phyloP scores from a whole-genome alignment of 2,888 invertebrate genomes.

The Lobophora halterata region DNA sequence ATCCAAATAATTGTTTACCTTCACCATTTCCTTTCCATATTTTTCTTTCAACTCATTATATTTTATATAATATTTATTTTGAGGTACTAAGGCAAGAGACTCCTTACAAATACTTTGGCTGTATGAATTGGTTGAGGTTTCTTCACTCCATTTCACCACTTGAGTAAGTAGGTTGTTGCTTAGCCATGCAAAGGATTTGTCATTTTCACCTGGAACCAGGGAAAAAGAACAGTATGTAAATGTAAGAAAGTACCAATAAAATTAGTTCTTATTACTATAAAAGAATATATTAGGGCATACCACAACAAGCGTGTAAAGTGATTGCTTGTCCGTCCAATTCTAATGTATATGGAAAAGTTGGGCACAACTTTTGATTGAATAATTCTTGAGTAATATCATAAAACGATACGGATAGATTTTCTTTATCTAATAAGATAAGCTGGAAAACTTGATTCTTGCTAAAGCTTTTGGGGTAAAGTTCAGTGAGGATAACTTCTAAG shows the following conservation, averaged over 20 bases:
- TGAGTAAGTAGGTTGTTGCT: constrained; percentile 79
- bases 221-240: constrained; percentile 9
- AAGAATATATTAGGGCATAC: too few relatives aligned
- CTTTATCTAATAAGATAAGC: constrained; percentile 62
- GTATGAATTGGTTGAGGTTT: constrained; percentile 41
- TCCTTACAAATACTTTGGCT: constrained; percentile 47
- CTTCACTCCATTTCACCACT: constrained; percentile 82
- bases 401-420: constrained; percentile 59
- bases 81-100: constrained; percentile 84
- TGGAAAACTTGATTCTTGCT: constrained; percentile 54
- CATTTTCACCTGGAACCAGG: constrained; percentile 46
- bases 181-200: constrained; percentile 76
- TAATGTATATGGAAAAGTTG: constrained; percentile 74
- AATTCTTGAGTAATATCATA: constrained; percentile 63
- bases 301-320: constrained; percentile 60
- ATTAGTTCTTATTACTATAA: too few relatives aligned
- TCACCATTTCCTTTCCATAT: constrained; percentile 87
- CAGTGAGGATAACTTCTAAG: constrained; percentile 50
- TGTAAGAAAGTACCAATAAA: constrained; percentile 1
- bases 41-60: constrained; percentile 89
- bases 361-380: constrained; percentile 59
- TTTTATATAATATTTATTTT: constrained; percentile 85
- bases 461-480: constrained; percentile 64
- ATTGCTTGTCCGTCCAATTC: constrained; percentile 55
- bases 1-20: too few relatives aligned